Conservation (phyloP, 2,797 vertebrate species). For the Labeo calbasu region DNA sequence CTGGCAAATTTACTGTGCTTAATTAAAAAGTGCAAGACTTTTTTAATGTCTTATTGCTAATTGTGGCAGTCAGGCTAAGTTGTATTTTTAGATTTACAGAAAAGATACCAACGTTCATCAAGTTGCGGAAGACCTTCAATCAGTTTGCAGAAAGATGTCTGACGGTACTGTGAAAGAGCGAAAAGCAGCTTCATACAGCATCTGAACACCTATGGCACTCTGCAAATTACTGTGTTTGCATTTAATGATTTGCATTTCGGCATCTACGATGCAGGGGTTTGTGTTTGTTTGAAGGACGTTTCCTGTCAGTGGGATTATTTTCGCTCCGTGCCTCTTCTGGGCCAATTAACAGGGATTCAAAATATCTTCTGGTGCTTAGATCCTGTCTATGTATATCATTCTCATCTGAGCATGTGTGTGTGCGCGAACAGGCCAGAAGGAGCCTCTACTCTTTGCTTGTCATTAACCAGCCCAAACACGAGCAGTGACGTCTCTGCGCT, state of each 20-base stretch:
- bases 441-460: slow-evolving; percentile 68
- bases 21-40: no score
- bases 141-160: background rate
- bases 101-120: background rate
- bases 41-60: background rate
- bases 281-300: slow-evolving; percentile 62
- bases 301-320: slow-evolving; percentile 70
- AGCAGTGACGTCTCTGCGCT: slow-evolving; percentile 35
- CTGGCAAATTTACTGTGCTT: no score
- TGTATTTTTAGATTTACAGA: slow-evolving; percentile 4
- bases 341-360: slow-evolving; percentile 75
- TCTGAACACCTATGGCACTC: slow-evolving; percentile 6
- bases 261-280: slow-evolving; percentile 42
- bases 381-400: slow-evolving; percentile 70
- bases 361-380: slow-evolving; percentile 62
- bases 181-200: background rate
- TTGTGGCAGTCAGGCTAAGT: background rate
- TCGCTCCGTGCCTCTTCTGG: slow-evolving; percentile 73
- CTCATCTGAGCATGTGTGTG: slow-evolving; percentile 57
- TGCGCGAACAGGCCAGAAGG: slow-evolving; percentile 68
- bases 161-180: background rate
- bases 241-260: slow-evolving; percentile 25
- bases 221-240: slow-evolving; percentile 8
- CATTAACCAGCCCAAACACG: slow-evolving; percentile 35
- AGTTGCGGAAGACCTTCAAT: slow-evolving; percentile 17